Conservation (phyloP, 1,140 invertebrate species). For the Littorina saxatilis region DNA sequence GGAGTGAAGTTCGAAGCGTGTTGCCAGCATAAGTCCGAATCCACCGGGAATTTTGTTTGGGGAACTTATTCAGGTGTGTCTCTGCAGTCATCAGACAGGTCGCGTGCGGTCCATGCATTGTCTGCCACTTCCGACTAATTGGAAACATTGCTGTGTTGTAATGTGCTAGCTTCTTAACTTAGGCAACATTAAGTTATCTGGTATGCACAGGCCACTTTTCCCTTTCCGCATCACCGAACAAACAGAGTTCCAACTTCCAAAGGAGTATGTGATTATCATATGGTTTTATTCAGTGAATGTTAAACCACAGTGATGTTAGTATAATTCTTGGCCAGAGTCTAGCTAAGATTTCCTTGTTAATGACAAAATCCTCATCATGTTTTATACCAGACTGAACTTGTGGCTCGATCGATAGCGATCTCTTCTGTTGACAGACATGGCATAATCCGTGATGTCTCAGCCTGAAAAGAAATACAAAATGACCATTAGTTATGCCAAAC, state of each 20-base stretch:
- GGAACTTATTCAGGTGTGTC: slow-evolving; percentile 5
- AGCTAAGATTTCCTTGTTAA: no score
- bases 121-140: slow-evolving; percentile 9
- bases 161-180: not conserved
- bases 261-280: no score
- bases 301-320: no score
- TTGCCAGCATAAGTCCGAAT: not conserved
- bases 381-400: no score
- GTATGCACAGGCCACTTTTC: not conserved
- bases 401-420: no score
- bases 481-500: no score
- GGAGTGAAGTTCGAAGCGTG: not conserved
- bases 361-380: no score
- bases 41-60: not conserved
- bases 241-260: not conserved
- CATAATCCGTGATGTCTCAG: no score
- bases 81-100: slow-evolving; percentile 34
- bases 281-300: no score
- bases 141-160: slow-evolving; percentile 28
- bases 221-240: not conserved
- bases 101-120: slow-evolving; percentile 30
- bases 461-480: no score
- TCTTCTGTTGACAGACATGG: no score
- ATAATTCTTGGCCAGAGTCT: no score
- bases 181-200: not conserved